Conservation (phyloP, 2,797 vertebrate genomes). For the Malacoctenus gilli region DNA sequence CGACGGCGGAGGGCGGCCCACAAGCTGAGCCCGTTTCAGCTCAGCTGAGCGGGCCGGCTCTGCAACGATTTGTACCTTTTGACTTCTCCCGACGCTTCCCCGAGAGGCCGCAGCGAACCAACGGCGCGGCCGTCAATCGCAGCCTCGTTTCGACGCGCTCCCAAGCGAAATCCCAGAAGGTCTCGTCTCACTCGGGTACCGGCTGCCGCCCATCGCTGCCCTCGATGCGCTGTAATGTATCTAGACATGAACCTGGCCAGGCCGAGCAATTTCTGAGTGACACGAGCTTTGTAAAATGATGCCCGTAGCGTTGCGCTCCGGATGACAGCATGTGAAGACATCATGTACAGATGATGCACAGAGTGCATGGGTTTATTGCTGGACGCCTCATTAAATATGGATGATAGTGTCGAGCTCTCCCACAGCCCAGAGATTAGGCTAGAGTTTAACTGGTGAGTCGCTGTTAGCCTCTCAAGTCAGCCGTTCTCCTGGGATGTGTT, state of each 20-base stretch:
- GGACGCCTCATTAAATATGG: constrained; percentile 72
- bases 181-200: constrained; percentile 52
- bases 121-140: constrained; percentile 71
- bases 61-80: constrained; percentile 58
- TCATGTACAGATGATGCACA: constrained; percentile 67
- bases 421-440: constrained; percentile 46
- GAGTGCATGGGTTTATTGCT: constrained; percentile 48
- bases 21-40: constrained; percentile 38
- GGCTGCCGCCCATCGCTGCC: constrained; percentile 26
- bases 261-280: constrained; percentile 49
- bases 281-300: constrained; percentile 57
- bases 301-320: constrained; percentile 36
- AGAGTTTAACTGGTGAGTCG: constrained; percentile 46
- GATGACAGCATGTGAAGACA: constrained; percentile 66
- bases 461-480: constrained; percentile 34
- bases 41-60: constrained; percentile 23
- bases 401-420: constrained; percentile 57
- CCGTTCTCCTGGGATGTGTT: constrained; percentile 26
- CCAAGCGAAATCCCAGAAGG: constrained; percentile 67
- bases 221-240: constrained; percentile 55
- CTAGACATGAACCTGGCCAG: constrained; percentile 39
- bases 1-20: constrained; percentile 46
- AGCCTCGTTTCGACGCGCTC: constrained; percentile 57
- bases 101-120: constrained; percentile 45
- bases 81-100: constrained; percentile 69